Base-by-base conservation (phyloP, 2,888 invertebrate genomes). In the Lepeophtheirus nordmannii region DNA sequence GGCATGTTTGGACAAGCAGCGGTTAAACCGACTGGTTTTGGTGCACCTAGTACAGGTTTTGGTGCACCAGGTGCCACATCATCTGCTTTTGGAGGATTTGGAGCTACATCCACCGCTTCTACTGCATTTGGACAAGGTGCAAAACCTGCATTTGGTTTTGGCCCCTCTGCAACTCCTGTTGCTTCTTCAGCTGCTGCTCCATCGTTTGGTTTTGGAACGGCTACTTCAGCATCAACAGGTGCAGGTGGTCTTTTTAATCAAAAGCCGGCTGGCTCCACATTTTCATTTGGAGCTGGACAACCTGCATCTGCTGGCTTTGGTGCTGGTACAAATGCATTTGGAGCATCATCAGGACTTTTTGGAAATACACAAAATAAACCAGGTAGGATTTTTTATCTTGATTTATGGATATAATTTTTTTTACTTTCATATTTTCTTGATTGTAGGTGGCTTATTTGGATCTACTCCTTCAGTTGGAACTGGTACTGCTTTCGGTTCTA, bases 391-490 rank as follows among this genome's bases (percentile, higher is more conserved):
- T 46, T n/a, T 46, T 46, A n/a, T 46, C 2, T 30, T 17, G 8
- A n/a, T 46, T 5, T 46, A 3, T 17, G 1, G 8, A 14, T 46
- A 14, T 46, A 46, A 46, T 3, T 17, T 46, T 46, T 5, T 46
- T 46, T n/a, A n/a, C 53, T 5, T 46, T 46, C 5, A n/a, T 46
- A 5, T n/a, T n/a, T 46, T n/a, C 70, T 77, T 80, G 0, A 56
- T 62, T 14, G 78, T 78, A 10, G 75, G 77, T 2, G 69, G 70
- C 20, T 72, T 84, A 7, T 83, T 84, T 72, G 80, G 80, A 30
- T 69, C 67, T 68, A 20, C 69, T 62, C 68, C 40, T 69, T 68
- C 57, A 22, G 62, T 20, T 17, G 38, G 56, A 40, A 67, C 64
- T 46, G 53, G 56, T 40, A 58, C 62, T 38, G 53, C 73, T 53